Evolutionary conservation across 2,113 vertebrate species (phyloP).

Genomic region (Nothocercus julius): DNA sequence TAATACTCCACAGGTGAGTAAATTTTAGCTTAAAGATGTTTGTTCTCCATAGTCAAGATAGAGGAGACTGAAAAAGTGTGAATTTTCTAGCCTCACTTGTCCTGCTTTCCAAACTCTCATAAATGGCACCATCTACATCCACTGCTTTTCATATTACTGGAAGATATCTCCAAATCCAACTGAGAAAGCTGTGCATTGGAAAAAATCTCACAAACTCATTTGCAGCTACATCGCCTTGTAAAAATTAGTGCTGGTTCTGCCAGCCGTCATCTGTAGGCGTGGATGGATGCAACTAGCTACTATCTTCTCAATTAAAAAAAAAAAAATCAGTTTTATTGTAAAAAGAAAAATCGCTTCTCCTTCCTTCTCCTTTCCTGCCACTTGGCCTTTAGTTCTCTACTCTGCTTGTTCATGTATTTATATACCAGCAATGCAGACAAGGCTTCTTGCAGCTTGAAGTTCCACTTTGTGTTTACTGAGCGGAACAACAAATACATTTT

Average conservation of each 20-base stretch:
- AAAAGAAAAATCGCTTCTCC: background rate
- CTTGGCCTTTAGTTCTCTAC: background rate
- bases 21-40: background rate
- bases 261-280: background rate
- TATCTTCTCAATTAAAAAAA: background rate
- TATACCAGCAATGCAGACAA: background rate
- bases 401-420: background rate
- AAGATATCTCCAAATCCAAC: background rate
- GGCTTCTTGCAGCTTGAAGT: background rate
- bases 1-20: background rate
- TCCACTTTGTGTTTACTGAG: background rate
- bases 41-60: background rate
- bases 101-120: background rate
- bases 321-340: background rate
- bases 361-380: background rate
- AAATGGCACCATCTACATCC: background rate
- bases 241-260: background rate
- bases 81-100: background rate
- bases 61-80: background rate
- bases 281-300: background rate
- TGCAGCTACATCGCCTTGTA: background rate
- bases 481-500: background rate
- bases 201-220: background rate
- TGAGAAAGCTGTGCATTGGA: background rate
- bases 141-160: no score